phyloP scores from a whole-genome alignment of 2,888 invertebrate species.

The Flabesymbios commensalis region DNA sequence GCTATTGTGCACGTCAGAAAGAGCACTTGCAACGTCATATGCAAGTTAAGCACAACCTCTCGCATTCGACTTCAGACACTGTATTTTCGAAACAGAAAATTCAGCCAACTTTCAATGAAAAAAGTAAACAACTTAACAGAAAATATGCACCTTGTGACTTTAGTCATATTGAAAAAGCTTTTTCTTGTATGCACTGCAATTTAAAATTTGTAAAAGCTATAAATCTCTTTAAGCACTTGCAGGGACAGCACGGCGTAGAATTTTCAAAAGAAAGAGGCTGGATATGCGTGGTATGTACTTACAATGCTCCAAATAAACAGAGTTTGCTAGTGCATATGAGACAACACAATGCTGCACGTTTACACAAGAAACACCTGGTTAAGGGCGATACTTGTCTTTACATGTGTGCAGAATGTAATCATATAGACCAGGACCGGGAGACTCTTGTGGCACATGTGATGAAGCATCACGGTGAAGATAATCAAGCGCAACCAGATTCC shows the following conservation, averaged over 20 bases:
- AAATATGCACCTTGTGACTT: slow-evolving; percentile 6
- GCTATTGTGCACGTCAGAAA: slow-evolving; percentile 53
- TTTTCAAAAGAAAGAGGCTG: slow-evolving; percentile 1
- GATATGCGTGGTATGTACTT: slow-evolving; percentile 56
- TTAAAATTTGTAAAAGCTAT: slow-evolving; percentile 58
- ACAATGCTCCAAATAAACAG: slow-evolving; percentile 50
- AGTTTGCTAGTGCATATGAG: slow-evolving; percentile 57
- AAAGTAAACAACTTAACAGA: neutral
- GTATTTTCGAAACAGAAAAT: neutral
- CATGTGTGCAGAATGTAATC: too few relatives aligned
- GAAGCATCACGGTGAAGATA: too few relatives aligned
- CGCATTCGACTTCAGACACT: slow-evolving; percentile 18
- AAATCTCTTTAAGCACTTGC: slow-evolving; percentile 58
- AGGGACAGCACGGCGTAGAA: slow-evolving; percentile 45
- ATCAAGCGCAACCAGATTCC: too few relatives aligned
- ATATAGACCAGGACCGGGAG: too few relatives aligned
- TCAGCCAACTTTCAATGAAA: neutral
- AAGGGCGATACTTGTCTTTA: too few relatives aligned
- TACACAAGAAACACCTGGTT: too few relatives aligned
- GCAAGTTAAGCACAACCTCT: slow-evolving; percentile 50
- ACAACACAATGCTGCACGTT: too few relatives aligned
- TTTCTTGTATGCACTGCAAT: slow-evolving; percentile 56
- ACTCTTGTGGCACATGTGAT: too few relatives aligned
- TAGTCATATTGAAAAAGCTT: slow-evolving; percentile 45
- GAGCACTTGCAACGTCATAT: slow-evolving; percentile 46